Conservation (phyloP, 2,888 invertebrate genomes). For the Stenurella melanura region DNA sequence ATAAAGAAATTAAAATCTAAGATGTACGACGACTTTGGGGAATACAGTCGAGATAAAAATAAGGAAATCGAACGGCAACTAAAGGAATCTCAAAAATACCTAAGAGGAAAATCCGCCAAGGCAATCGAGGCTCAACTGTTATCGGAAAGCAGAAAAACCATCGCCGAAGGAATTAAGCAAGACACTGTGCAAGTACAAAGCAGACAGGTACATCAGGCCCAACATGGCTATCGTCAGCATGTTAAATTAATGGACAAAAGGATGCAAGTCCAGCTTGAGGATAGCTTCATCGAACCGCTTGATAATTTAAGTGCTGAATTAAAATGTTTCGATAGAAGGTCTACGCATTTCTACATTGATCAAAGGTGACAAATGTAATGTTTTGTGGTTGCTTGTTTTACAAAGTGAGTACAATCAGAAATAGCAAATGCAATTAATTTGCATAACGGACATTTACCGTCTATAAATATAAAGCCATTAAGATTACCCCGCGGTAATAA, state of each 20-base stretch:
- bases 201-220: slow-evolving; percentile 49
- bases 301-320: slow-evolving; percentile 79
- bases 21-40: slow-evolving; percentile 73
- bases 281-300: slow-evolving; percentile 77
- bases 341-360: slow-evolving; percentile 77
- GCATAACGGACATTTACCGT: slow-evolving; percentile 43
- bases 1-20: slow-evolving; percentile 72
- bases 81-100: slow-evolving; percentile 74
- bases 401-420: slow-evolving; percentile 56
- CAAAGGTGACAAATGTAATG: slow-evolving; percentile 77
- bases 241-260: slow-evolving; percentile 72
- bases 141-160: slow-evolving; percentile 76
- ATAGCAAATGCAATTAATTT: slow-evolving; percentile 40
- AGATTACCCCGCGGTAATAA: slow-evolving; percentile 26
- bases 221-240: slow-evolving; percentile 64
- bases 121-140: slow-evolving; percentile 80
- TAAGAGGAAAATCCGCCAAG: slow-evolving; percentile 72
- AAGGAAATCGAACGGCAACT: slow-evolving; percentile 70
- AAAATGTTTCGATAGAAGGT: slow-evolving; percentile 79
- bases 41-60: slow-evolving; percentile 73
- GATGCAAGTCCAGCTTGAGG: slow-evolving; percentile 73
- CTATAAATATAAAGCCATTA: slow-evolving; percentile 51
- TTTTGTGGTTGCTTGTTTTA: slow-evolving; percentile 47
- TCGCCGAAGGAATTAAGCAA: slow-evolving; percentile 73
- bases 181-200: slow-evolving; percentile 67